These are phyloP conservation scores for Lytechinus variegatus DNA, from an alignment of 35 echinoderm and acorn worm genomes.

Conservation along the genomic window DNA sequence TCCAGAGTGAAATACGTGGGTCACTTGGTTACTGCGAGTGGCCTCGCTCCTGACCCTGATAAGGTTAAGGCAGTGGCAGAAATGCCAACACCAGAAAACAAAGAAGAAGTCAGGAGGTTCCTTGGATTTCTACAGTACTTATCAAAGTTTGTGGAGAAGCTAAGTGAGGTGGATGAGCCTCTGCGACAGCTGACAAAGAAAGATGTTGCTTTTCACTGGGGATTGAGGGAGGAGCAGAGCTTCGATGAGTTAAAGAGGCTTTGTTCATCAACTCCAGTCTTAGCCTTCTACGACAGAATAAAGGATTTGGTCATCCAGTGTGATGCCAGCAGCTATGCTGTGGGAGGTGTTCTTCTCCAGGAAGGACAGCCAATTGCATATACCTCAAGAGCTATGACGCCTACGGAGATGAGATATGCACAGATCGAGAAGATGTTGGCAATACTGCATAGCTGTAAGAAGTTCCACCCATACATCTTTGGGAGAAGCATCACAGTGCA, in stretches of 20 bases:
- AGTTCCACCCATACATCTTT: conserved; percentile 76
- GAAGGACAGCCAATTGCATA: conserved; percentile 22
- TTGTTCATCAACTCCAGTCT: conserved; percentile 49
- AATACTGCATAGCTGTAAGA: conserved; percentile 56
- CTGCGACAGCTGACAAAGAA: conserved; percentile 59
- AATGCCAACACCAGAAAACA: conserved; percentile 65
- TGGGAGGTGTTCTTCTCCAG: conserved; percentile 61
- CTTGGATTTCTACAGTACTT: conserved; percentile 73
- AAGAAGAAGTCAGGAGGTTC: conserved; percentile 70
- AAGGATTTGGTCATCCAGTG: conserved; percentile 65
- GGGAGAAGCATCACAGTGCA: conserved; percentile 52
- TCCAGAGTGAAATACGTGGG: conserved; percentile 82
- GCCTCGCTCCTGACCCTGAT: conserved; percentile 62
- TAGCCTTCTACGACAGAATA: conserved; percentile 54
- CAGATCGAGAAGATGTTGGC: conserved; percentile 67
- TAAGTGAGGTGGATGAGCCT: conserved; percentile 68
- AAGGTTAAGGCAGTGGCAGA: conserved; percentile 73
- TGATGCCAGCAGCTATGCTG: conserved; percentile 74
- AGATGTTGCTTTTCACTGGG: conserved; percentile 63
- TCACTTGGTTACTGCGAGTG: conserved; percentile 58
- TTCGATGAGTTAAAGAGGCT: conserved; percentile 54
- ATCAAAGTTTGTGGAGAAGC: conserved; percentile 70
- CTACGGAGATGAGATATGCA: conserved; percentile 54
- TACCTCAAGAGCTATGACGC: conserved; percentile 10
- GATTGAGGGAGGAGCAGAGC: conserved; percentile 7